Conservation (phyloP, 1,140 invertebrate genomes). For the Drosophila jambulina region DNA sequence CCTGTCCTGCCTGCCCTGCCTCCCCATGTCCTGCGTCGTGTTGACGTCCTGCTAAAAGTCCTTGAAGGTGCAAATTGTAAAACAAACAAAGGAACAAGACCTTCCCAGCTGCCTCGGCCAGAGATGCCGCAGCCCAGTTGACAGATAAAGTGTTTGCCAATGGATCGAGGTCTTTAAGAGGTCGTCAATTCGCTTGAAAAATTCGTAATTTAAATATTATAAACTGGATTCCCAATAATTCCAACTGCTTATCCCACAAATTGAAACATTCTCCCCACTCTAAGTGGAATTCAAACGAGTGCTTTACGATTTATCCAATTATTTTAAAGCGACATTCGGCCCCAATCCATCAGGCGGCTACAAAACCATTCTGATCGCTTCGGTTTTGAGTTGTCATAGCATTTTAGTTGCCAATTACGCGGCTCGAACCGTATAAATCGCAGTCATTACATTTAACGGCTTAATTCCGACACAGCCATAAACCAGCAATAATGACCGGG, state of each 20-base stretch:
- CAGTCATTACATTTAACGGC: constrained; percentile 74
- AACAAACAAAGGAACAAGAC: constrained; percentile 44
- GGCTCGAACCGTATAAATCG: constrained; percentile 60
- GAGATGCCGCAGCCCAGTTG: constrained; percentile 22
- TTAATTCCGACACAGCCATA: constrained; percentile 53
- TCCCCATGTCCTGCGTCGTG: constrained; percentile 33
- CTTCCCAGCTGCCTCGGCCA: constrained; percentile 24
- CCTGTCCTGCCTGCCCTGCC: background rate
- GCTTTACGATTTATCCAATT: constrained; percentile 12
- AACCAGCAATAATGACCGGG: constrained; percentile 40
- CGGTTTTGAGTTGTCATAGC: constrained; percentile 44
- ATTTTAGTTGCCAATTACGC: constrained; percentile 69
- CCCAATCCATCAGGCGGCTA: constrained; percentile 25
- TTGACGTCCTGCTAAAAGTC: constrained; percentile 54
- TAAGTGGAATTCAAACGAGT: background rate
- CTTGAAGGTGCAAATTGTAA: constrained; percentile 57
- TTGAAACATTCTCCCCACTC: background rate
- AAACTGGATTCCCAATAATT: background rate
- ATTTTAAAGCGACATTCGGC: constrained; percentile 8
- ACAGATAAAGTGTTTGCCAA: constrained; percentile 24
- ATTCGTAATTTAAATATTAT: background rate
- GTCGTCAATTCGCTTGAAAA: background rate
- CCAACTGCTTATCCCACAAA: background rate
- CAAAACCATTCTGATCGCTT: constrained; percentile 33
- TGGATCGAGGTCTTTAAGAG: background rate